phyloP scores from a whole-genome alignment of 2,113 vertebrate species.

The Axis porcinus region DNA sequence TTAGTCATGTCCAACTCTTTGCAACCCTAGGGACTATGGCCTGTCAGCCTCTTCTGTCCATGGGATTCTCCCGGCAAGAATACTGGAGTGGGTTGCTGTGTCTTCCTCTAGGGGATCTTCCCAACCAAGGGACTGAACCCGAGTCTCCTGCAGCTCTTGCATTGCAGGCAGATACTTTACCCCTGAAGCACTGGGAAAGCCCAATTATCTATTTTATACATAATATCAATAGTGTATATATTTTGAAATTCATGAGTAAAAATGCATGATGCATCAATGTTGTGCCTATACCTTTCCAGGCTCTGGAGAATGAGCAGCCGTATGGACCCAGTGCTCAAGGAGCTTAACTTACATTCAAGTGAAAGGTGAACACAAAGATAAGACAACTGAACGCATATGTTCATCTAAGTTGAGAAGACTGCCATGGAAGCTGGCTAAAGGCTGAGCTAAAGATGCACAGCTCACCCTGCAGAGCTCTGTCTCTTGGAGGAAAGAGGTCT shows the following conservation, averaged over 20 bases:
- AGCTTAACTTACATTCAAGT: fast-evolving
- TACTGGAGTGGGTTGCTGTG: background rate
- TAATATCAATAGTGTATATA: background rate
- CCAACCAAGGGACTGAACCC: background rate
- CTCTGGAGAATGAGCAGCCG: background rate
- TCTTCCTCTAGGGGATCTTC: background rate
- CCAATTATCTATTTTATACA: background rate
- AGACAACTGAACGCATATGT: fast-evolving
- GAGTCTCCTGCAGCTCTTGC: background rate
- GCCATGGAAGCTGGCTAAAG: fast-evolving
- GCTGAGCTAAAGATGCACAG: background rate
- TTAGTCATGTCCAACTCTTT: background rate
- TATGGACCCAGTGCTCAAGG: fast-evolving
- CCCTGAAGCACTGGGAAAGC: background rate
- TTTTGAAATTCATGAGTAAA: background rate
- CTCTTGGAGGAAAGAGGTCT: no score
- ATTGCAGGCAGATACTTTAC: background rate
- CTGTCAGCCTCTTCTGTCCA: background rate
- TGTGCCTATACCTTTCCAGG: background rate
- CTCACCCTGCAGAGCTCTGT: fast-evolving
- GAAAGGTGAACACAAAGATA: background rate
- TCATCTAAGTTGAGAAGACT: background rate
- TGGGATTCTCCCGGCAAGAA: background rate
- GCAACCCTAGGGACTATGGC: background rate
- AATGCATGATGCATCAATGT: fast-evolving